Evolutionary conservation across 2,888 invertebrate species (phyloP).

Genomic region (Pterobdella sp.): DNA sequence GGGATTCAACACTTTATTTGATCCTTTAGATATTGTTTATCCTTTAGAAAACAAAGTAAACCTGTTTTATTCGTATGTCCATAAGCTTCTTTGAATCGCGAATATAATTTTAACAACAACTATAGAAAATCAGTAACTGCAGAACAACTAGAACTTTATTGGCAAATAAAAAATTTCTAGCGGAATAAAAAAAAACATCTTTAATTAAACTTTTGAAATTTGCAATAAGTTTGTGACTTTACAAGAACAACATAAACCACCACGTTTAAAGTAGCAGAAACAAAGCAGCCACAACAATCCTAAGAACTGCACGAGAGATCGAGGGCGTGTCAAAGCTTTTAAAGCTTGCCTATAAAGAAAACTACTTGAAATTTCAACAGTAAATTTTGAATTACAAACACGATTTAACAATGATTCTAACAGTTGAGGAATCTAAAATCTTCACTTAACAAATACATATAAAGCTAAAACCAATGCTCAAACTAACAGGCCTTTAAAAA

Average conservation of each 20-base stretch:
- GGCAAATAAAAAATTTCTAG: neutral
- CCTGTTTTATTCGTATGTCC: too few relatives aligned
- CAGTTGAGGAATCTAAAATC: neutral
- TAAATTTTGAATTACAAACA: neutral
- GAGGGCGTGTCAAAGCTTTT: neutral
- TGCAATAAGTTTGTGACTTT: neutral
- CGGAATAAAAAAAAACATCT: neutral
- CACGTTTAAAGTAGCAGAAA: neutral
- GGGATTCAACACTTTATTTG: too few relatives aligned
- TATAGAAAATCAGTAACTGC: neutral
- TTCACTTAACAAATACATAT: neutral
- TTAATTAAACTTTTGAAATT: neutral
- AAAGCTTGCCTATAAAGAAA: conserved; percentile 1
- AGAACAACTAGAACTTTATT: neutral
- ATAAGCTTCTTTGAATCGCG: too few relatives aligned
- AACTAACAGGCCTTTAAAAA: neutral
- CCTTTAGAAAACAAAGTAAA: too few relatives aligned
- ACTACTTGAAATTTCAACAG: neutral
- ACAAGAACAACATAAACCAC: conserved; percentile 3
- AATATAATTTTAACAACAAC: too few relatives aligned
- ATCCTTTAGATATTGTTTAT: too few relatives aligned
- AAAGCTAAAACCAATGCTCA: neutral
- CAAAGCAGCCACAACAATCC: neutral
- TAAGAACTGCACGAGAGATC: conserved; percentile 3
- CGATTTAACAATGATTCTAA: neutral